These are phyloP conservation scores for Chamaea fasciata DNA, from an alignment of 2,113 vertebrate species.

Conservation along the genomic window DNA sequence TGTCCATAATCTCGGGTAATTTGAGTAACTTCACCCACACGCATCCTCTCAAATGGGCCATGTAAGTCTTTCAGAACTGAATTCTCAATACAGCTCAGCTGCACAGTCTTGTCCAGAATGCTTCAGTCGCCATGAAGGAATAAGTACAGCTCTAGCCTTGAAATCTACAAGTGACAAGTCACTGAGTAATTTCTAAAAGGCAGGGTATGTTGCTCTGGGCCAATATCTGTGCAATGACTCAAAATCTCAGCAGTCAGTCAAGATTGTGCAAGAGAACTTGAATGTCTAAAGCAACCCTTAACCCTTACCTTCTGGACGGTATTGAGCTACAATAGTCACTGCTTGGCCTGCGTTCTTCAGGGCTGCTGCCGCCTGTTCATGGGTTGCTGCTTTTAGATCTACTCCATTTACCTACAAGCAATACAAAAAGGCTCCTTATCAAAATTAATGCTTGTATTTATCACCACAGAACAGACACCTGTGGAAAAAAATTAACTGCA, in stretches of 20 bases:
- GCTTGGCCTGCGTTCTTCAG: constrained; percentile 96
- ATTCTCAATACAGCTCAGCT: background rate
- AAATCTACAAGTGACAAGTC: background rate
- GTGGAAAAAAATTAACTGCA: background rate
- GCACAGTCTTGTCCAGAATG: background rate
- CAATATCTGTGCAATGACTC: background rate
- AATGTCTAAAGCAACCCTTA: background rate
- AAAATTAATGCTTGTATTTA: background rate
- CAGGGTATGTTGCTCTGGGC: background rate
- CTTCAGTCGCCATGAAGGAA: background rate
- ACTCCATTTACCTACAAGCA: constrained; percentile 89
- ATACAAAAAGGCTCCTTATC: background rate
- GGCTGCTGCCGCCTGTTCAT: constrained; percentile 92
- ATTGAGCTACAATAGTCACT: constrained; percentile 93
- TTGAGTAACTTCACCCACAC: background rate
- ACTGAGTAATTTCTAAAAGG: background rate
- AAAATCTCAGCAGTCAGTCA: background rate
- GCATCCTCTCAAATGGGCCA: background rate
- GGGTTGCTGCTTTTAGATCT: constrained; percentile 89
- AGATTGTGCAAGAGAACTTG: background rate
- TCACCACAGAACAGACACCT: background rate
- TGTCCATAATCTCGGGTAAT: background rate
- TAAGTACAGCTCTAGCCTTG: background rate
- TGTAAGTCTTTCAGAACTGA: background rate
- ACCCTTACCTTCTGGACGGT: constrained; percentile 91